Evolutionary conservation across 1,140 invertebrate species (phyloP).

Genomic region (Polypedilum vanderplanki): DNA sequence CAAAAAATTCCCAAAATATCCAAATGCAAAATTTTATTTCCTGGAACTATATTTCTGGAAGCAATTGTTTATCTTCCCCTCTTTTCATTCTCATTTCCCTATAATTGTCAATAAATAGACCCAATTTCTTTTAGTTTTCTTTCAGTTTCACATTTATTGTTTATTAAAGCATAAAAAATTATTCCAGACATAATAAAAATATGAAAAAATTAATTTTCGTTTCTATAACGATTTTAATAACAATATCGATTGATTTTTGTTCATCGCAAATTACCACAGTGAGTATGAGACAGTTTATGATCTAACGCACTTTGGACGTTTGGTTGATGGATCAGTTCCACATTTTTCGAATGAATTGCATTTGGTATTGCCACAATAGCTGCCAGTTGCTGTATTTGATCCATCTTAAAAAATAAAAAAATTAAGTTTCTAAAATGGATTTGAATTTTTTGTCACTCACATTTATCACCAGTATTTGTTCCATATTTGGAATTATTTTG

Average conservation of each 20-base stretch:
- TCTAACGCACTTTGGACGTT: slow-evolving; percentile 57
- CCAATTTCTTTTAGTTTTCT: background rate
- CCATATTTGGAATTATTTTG: slow-evolving; percentile 35
- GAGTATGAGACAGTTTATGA: slow-evolving; percentile 41
- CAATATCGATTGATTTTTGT: slow-evolving; percentile 9
- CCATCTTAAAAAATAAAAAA: slow-evolving; percentile 31
- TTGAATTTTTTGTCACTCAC: slow-evolving; percentile 34
- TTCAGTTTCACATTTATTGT: background rate
- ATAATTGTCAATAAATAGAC: slow-evolving; percentile 3
- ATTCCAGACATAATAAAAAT: background rate
- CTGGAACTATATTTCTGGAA: too few species aligned
- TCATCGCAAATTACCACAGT: background rate
- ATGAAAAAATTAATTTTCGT: slow-evolving; percentile 23
- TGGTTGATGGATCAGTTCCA: slow-evolving; percentile 54
- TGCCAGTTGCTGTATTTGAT: slow-evolving; percentile 47
- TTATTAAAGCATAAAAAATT: background rate
- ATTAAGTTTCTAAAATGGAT: slow-evolving; percentile 30
- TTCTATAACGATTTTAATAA: slow-evolving; percentile 14
- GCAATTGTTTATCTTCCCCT: background rate
- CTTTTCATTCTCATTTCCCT: background rate
- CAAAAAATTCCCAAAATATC: too few species aligned
- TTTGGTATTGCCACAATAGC: slow-evolving; percentile 60
- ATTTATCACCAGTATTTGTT: slow-evolving; percentile 34
- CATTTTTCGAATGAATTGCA: slow-evolving; percentile 60
- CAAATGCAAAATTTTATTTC: too few species aligned